Percentiles rank a stretch among this genome's conserved stretches.
These are phyloP conservation scores for Asbolus verrucosus DNA, from an alignment of 1,140 invertebrate species.

Conservation along the genomic window DNA sequence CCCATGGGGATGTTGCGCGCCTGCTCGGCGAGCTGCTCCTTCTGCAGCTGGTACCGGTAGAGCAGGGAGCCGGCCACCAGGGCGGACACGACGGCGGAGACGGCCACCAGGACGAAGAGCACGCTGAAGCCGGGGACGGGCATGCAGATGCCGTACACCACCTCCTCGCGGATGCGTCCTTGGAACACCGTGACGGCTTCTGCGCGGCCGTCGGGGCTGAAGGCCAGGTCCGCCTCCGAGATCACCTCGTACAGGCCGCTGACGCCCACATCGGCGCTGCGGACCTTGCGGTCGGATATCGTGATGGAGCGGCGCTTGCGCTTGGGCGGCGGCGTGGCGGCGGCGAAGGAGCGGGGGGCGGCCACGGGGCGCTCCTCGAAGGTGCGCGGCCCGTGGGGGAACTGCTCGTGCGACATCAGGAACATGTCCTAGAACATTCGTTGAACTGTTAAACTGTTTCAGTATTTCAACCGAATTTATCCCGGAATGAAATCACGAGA, in stretches of 20 bases:
- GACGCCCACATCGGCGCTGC: slow-evolving; percentile 87
- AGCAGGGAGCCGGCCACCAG: slow-evolving; percentile 81
- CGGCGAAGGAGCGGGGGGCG: slow-evolving; percentile 52
- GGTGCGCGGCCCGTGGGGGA: slow-evolving; percentile 85
- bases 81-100: slow-evolving; percentile 85
- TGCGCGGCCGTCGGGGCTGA: slow-evolving; percentile 82
- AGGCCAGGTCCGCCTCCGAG: slow-evolving; percentile 91
- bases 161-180: slow-evolving; percentile 86
- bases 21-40: slow-evolving; percentile 69
- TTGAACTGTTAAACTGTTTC: no score
- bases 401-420: slow-evolving; percentile 74
- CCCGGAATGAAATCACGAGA: background rate
- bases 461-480: no score
- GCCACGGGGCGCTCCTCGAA: slow-evolving; percentile 68
- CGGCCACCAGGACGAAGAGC: slow-evolving; percentile 86
- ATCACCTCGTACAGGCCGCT: slow-evolving; percentile 92
- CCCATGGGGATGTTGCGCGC: slow-evolving; percentile 68
- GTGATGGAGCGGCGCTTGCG: slow-evolving; percentile 75
- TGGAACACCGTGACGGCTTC: slow-evolving; percentile 89
- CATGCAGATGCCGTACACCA: slow-evolving; percentile 92
- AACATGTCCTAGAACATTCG: slow-evolving; percentile 57
- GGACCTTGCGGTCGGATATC: slow-evolving; percentile 74
- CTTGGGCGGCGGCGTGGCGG: slow-evolving; percentile 47
- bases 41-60: slow-evolving; percentile 80
- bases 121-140: slow-evolving; percentile 89